Percentiles rank a stretch among this genome's conserved stretches.
Evolutionary conservation across 2,888 invertebrate genomes (phyloP).

Genomic region (Sussaba pulchella): DNA sequence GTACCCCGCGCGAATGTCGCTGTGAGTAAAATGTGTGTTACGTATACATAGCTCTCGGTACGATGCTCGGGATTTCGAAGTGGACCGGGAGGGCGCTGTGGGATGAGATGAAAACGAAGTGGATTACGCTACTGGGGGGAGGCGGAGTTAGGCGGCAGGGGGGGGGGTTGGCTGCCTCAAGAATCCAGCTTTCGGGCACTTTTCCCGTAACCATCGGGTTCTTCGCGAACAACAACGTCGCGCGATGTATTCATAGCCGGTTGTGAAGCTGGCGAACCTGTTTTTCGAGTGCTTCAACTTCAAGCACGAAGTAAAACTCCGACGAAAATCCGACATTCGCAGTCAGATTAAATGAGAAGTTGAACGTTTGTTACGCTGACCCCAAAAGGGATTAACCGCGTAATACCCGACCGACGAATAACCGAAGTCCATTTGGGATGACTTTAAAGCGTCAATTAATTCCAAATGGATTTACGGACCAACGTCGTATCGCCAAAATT

Average conservation of each 20-base stretch:
- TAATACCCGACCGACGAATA: no score
- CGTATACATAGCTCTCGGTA: slow-evolving; percentile 13
- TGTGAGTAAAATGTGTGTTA: slow-evolving; percentile 51
- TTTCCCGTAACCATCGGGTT: slow-evolving; percentile 28
- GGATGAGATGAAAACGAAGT: slow-evolving; percentile 52
- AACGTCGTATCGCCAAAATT: not conserved
- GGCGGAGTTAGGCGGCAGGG: no score
- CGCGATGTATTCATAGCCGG: slow-evolving; percentile 12
- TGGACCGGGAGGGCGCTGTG: slow-evolving; percentile 12
- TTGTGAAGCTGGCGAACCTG: slow-evolving; percentile 1
- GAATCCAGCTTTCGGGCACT: slow-evolving; percentile 13
- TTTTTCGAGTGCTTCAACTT: slow-evolving; percentile 3
- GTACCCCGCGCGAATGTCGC: slow-evolving; percentile 15
- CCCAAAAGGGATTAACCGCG: not conserved
- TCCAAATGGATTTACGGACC: not conserved
- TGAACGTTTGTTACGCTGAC: not conserved
- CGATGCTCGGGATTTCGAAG: slow-evolving; percentile 16
- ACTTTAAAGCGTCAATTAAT: no score
- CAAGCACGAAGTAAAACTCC: slow-evolving; percentile 6
- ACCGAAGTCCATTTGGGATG: no score
- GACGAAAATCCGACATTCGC: not conserved
- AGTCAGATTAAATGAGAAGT: not conserved
- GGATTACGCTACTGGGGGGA: slow-evolving; percentile 59
- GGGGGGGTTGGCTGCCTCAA: slow-evolving; percentile 31
- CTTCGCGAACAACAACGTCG: slow-evolving; percentile 45